A percentile compares a stretch with the other conserved stretches of the same genome.
Evolutionary conservation across 2,797 vertebrate species (phyloP).

Genomic region (Delichon dasypus): DNA sequence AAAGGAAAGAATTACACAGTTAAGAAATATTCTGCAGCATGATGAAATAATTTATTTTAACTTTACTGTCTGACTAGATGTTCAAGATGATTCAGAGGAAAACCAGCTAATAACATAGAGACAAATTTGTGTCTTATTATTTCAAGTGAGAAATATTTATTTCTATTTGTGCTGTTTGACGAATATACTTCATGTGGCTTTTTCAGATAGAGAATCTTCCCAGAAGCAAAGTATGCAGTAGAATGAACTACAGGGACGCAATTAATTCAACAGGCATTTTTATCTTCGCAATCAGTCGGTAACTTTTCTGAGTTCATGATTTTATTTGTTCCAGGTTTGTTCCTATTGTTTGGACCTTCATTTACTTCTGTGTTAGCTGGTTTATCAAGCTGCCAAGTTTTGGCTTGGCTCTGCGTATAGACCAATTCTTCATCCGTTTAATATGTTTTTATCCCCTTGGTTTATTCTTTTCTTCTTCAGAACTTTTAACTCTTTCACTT

Average conservation of each 20-base stretch:
- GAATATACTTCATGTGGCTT: not conserved
- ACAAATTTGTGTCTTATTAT: conserved; percentile 22
- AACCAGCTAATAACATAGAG: conserved; percentile 49
- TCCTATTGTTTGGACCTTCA: conserved; percentile 29
- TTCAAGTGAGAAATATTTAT: conserved; percentile 50
- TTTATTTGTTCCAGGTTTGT: conserved; percentile 45
- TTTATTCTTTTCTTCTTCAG: conserved; percentile 29
- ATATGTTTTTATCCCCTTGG: conserved; percentile 23
- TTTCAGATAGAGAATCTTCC: conserved; percentile 10
- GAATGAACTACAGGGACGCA: conserved; percentile 2
- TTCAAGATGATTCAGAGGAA: conserved; percentile 60
- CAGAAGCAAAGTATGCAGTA: conserved; percentile 8
- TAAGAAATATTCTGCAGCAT: conserved; percentile 41
- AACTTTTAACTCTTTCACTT: conserved; percentile 16
- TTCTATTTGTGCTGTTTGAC: not conserved
- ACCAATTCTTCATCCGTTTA: not conserved
- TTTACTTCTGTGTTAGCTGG: conserved; percentile 51
- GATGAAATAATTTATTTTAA: conserved; percentile 62
- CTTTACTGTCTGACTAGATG: conserved; percentile 43
- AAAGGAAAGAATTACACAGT: conserved; percentile 59
- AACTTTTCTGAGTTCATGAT: conserved; percentile 2
- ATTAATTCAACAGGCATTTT: not conserved
- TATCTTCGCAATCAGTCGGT: conserved; percentile 11
- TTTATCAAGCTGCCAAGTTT: conserved; percentile 47
- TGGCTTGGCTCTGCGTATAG: not conserved